Percentiles rank a stretch among this genome's conserved stretches.
Evolutionary conservation across 2,888 invertebrate genomes (phyloP).

Genomic region (Pristionchus arcanus): DNA sequence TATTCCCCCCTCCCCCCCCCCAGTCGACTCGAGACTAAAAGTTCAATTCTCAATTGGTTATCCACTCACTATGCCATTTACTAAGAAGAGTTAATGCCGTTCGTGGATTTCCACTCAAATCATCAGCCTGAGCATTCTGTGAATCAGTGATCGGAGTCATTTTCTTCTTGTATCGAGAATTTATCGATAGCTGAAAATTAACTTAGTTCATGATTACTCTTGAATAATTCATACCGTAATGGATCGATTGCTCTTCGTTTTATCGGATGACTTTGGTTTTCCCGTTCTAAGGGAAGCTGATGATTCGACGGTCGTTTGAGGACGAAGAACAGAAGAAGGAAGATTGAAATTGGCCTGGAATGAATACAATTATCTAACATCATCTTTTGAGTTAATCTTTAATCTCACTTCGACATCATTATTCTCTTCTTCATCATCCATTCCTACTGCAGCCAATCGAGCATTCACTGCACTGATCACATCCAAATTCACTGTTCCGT

Average conservation of each 20-base stretch:
- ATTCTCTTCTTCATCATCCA: slow-evolving; percentile 62
- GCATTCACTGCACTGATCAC: slow-evolving; percentile 79
- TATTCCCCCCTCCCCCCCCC: neutral
- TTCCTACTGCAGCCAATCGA: slow-evolving; percentile 74
- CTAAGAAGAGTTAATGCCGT: slow-evolving; percentile 68
- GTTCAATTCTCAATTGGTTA: neutral
- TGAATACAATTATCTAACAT: neutral
- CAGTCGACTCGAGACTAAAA: neutral
- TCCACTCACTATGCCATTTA: slow-evolving; percentile 67
- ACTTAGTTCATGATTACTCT: neutral
- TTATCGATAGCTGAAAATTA: slow-evolving; percentile 69
- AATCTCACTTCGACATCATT: slow-evolving; percentile 64
- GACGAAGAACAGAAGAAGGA: slow-evolving; percentile 65
- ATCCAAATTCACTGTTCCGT: slow-evolving; percentile 78
- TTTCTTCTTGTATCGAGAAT: slow-evolving; percentile 72
- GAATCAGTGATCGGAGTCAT: slow-evolving; percentile 64
- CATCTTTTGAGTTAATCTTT: too few species aligned
- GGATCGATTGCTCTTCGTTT: slow-evolving; percentile 72
- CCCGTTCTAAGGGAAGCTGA: slow-evolving; percentile 47
- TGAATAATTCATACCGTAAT: slow-evolving; percentile 63
- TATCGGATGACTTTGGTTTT: slow-evolving; percentile 59
- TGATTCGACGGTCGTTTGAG: slow-evolving; percentile 35
- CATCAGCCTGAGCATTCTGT: slow-evolving; percentile 66
- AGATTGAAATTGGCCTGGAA: slow-evolving; percentile 68
- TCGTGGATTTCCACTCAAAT: slow-evolving; percentile 66